Base-by-base conservation (phyloP, 37 sponge, comb jelly and placozoan genomes). In the Ianthella basta region DNA sequence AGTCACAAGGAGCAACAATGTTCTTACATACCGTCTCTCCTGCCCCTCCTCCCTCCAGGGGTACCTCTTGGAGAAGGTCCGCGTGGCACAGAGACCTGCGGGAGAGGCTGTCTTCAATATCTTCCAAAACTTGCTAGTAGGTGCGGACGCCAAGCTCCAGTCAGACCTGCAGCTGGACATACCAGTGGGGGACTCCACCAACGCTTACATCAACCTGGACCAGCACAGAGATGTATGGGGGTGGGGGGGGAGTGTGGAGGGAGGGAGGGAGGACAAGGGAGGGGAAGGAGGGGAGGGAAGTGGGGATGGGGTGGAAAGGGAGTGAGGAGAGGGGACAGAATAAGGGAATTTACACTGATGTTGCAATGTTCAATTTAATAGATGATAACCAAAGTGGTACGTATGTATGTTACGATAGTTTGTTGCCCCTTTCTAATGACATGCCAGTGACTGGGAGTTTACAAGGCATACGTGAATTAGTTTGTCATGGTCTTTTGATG, bases 71-170 rank as follows among this genome's bases (percentile, higher is more conserved):
- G 99, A 99, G 90, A 93, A 92, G 90, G 83, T 68, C 63, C 84
- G 99, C 0, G 91, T 93, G 55, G 94, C 93, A 60, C 81, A 87
- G 66, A 84, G 91, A 27, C 88, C 91, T 2, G 77, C 85, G 12
- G 92, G 91, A 35, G 99, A 99, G 87, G 80, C 82, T 16, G 93
- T 85, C 75, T 99, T 93, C 87, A 91, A 93, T 83, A 97, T 99
- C 69, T 92, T 97, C 91, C 92, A 95, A 92, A 94, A 99, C 78
- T 84, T 99, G 82, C 64, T 97, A 30, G 91, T 88, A 30, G 98
- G 97, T 44, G 92, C 93, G 12, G 93, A 93, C 64, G 92, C 89
- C 6, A 87, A 93, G 60, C 82, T 96, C 37, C 81, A 84, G 83
- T 84, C 74, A 5, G 93, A 95, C 68, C 88, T 95, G 20, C 39